These are phyloP conservation scores for Myiopsitta monachus DNA, from an alignment of 2,113 vertebrate genomes.

Conservation along the genomic window DNA sequence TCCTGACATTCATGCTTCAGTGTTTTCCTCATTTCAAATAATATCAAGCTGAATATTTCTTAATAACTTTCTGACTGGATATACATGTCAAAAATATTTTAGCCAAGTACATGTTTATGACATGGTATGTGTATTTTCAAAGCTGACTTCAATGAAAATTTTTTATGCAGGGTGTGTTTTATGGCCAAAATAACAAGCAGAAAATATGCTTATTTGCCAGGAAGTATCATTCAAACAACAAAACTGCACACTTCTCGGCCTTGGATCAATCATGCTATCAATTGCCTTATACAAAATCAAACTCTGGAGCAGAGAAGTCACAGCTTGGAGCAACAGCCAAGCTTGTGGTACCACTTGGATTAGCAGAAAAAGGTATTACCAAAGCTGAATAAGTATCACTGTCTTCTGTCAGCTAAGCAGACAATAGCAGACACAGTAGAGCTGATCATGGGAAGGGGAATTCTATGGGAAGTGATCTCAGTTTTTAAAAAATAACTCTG, in stretches of 20 bases:
- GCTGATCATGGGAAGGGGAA: neutral
- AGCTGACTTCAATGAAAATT: neutral
- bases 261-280: neutral
- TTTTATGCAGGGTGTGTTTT: constrained; percentile 18
- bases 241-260: neutral
- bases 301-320: neutral
- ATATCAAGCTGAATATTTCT: constrained; percentile 16
- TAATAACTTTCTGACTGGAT: constrained; percentile 12
- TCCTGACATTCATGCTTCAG: constrained; percentile 35
- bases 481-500: neutral
- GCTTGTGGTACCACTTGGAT: neutral
- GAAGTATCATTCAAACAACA: neutral
- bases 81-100: constrained; percentile 25
- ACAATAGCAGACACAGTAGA: neutral
- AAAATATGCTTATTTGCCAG: constrained; percentile 1
- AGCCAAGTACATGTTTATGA: neutral
- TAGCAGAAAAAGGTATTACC: neutral
- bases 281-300: constrained; percentile 7
- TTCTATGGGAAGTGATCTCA: neutral
- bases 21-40: constrained; percentile 44
- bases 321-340: neutral
- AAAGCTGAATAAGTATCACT: neutral
- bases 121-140: neutral
- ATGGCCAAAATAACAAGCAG: neutral
- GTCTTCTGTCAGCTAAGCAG: neutral